These are phyloP conservation scores for Cassiopea xamachana DNA, from an alignment of 30 jellyfish, hydroid and myxozoan species.

Conservation along the genomic window DNA sequence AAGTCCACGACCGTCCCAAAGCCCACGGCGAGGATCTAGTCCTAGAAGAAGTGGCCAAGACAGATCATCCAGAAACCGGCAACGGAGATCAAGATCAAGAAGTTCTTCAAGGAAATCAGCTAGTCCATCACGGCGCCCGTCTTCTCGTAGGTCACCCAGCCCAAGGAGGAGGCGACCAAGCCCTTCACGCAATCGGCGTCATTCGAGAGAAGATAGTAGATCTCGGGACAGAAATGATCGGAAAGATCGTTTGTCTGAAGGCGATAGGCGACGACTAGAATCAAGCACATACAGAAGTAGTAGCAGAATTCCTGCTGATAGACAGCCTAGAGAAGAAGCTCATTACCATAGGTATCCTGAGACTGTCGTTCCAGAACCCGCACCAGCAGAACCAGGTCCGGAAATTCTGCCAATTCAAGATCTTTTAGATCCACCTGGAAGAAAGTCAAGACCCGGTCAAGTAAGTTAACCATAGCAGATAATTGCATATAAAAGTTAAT, in stretches of 20 bases:
- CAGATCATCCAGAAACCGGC: background rate
- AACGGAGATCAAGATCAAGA: conserved; percentile 48
- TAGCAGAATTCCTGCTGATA: background rate
- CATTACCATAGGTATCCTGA: conserved; percentile 14
- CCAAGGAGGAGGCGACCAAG: conserved; percentile 48
- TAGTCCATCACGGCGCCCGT: conserved; percentile 40
- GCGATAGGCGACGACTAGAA: conserved; percentile 31
- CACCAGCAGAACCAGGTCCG: conserved; percentile 72
- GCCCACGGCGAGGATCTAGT: conserved; percentile 47
- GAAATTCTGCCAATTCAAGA: conserved; percentile 88
- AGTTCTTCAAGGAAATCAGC: conserved; percentile 62
- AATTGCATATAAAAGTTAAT: no score
- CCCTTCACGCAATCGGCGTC: conserved; percentile 50
- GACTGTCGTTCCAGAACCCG: conserved; percentile 5
- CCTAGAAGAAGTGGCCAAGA: background rate
- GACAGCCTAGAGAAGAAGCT: conserved; percentile 14
- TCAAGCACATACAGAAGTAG: background rate
- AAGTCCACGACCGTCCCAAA: conserved; percentile 52
- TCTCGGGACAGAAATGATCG: conserved; percentile 10
- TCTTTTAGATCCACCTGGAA: conserved; percentile 88
- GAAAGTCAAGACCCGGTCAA: conserved; percentile 86
- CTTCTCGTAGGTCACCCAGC: conserved; percentile 59
- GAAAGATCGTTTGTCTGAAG: conserved; percentile 2
- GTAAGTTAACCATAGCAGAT: conserved; percentile 26
- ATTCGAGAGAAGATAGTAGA: conserved; percentile 1